These are phyloP conservation scores for Dicrostonyx torquatus DNA, from an alignment of 2,797 vertebrate genomes.

Conservation along the genomic window DNA sequence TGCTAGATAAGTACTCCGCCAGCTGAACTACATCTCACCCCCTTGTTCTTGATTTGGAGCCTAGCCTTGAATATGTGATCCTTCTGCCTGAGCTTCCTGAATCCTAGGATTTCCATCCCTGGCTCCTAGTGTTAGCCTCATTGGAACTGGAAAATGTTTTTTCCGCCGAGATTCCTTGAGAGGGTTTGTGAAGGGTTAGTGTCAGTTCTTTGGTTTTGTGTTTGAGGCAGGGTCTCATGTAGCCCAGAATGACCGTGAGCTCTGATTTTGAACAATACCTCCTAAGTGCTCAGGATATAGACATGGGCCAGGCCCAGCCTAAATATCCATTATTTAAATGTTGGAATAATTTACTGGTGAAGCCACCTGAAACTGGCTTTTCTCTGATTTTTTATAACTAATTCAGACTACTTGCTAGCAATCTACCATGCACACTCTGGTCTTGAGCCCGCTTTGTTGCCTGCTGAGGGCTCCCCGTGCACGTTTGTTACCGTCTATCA, in stretches of 20 bases:
- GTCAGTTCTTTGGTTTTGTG: slow-evolving; percentile 13
- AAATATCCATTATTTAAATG: neutral
- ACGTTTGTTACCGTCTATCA: neutral
- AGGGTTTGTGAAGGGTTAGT: slow-evolving; percentile 22
- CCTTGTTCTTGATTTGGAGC: neutral
- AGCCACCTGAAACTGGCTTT: neutral
- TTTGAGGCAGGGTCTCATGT: neutral
- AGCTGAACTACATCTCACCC: neutral
- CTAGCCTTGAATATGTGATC: neutral
- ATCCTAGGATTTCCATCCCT: neutral
- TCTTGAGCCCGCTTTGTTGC: neutral
- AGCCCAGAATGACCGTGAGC: neutral
- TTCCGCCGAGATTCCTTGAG: neutral
- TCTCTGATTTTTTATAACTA: neutral
- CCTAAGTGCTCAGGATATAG: neutral
- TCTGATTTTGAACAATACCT: neutral
- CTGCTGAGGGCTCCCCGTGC: neutral
- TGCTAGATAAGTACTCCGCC: neutral
- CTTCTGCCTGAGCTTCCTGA: neutral
- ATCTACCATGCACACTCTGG: neutral
- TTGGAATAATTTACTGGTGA: neutral
- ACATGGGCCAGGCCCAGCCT: neutral
- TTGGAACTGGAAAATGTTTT: neutral
- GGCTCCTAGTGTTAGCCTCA: neutral
- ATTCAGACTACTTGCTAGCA: neutral